Evolutionary conservation across 2,888 invertebrate species (phyloP), one percentile per base, ranked within the genome.

Genomic region (Plagodis dolabraria): DNA sequence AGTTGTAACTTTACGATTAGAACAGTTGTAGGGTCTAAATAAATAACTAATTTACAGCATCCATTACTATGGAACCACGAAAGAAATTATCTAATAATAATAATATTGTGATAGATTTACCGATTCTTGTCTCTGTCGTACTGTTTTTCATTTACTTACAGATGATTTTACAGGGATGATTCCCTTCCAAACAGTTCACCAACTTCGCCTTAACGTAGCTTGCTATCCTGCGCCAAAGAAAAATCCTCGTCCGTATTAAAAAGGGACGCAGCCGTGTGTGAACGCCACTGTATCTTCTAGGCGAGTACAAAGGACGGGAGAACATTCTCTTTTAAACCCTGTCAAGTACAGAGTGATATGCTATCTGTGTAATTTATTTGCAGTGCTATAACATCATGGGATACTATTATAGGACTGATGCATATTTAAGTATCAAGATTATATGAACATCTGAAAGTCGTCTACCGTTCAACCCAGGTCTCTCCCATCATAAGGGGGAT

Each of bases 241-340:
- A 85, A 84, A 83, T 78, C 80, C 80, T 66, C 72, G 43, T 7
- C 74, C 64, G 83, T 87, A 90, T 91, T 89, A 90, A 88, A 89
- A 86, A 87, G 86, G 83, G 85, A 84, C 66, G 80, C 91, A 83
- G 72, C 79, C 88, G 85, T 89, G 91, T 91, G 89, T 89, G 90
- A 89, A 86, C 87, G 83, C 76, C 70, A 82, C 83, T 86, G 89
- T 89, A 88, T 91, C 89, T 89, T 75, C 71, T n/a, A 50, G 12
- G 7, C 48, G 48, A 45, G 85, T 83, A 90, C 89, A 90, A 90
- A 88, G 86, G 82, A 83, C 68, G 79, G 82, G 82, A 82, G 83
- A 83, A 86, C n/a, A 89, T 86, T 87, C 80, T 82, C 80, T 76
- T 78, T 65, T 75, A 64, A 74, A 55, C 54, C 44, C 12, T 38